Base-by-base conservation (phyloP, 2,113 vertebrate species). In the Peucedramus taeniatus region DNA sequence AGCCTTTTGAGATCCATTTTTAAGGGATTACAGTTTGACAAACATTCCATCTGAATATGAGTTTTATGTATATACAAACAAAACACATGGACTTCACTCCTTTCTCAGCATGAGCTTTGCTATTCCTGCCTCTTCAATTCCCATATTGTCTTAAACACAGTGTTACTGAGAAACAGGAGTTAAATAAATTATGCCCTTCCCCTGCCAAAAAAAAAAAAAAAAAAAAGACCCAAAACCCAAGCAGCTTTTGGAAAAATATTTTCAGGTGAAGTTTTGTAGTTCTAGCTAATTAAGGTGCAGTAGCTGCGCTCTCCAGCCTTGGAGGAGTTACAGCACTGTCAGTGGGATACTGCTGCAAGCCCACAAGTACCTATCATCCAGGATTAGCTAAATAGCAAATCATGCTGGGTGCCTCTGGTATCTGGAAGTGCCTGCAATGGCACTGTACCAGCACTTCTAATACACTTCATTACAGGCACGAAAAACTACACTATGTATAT, bases 321-420 rank as follows among this genome's bases (percentile, higher is more conserved):
- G 31, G 40, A 96, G 49, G 51, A 74, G 51, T 91, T 71, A 53
- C 44, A 68, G 49, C 31, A 20, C 40, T 75, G 69, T 26, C 92
- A 91, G 21, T 56, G 70, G 77, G 66, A 93, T 51, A 56, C 28
- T 89, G 51, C 86, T 4, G 16, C 54, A 42, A 87, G 59, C 20
- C 35, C 42, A 66, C 83, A 87, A 22, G 30, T 40, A 60, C 53
- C 54, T 81, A 17, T 75, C 69, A 78, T 74, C 50, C 10, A 95
- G 74, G 80, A 89, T 93, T 75, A 96, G 77, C 80, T 85, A 94
- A 81, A 80, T 10, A 83, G 59, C 66, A 75, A 77, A 87, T 69
- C 92, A 78, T 69, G 77, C 74, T 90, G 47, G 40, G 75, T 78
- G 80, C 84, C 87, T 88, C 91, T 78, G 66, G 57, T 79, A 35